Base-by-base conservation (phyloP, 2,113 vertebrate species). In the Murina feae region DNA sequence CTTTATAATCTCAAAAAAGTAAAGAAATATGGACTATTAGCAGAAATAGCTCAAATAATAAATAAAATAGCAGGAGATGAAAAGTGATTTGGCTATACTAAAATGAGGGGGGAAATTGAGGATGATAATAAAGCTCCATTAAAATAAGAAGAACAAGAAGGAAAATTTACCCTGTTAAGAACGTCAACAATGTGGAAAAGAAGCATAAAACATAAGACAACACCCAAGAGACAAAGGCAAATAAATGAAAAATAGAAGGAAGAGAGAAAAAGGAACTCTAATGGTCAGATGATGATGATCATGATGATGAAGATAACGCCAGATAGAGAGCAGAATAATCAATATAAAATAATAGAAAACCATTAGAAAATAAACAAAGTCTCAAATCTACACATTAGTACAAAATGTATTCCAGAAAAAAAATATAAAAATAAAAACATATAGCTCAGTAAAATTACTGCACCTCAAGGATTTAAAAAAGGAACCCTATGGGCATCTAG, bases 81-180 rank as follows among this genome's bases (percentile, higher is more conserved):
- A 94, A 80, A 82, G 49, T 86, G 18, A 89, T 86, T 72, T 81
- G 39, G 76, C 44, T 58, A 58, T 58, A 58, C 55, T 58, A 82
- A 92, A 91, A 89, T 71, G 44, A 86, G 47, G 65, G 92, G 71
- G 92, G 79, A 21, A 89, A 86, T 20, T 68, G 20, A 88, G 47
- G 30, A 93, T 79, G 35, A 83, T 20, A 78, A 60, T 75, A 88
- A 95, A 90, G 9, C 60, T 49, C 83, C 25, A 63, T 94, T 13
- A 83, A 76, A 93, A 93, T 69, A 93, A 91, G 92, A 93, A 75
- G 13, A 35, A 30, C 68, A 17, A 90, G 23, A 87, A 84, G 37
- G 44, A 75, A 94, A 86, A 90, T 60, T 68, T 28, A 55, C 35
- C 87, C 35, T 85, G 35, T 20, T 84, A 49, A 92, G 35, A 86